Percentiles rank a stretch among this genome's conserved stretches.
Conservation (phyloP, 2,888 invertebrate genomes). For the Dinocampus coccinellae region DNA sequence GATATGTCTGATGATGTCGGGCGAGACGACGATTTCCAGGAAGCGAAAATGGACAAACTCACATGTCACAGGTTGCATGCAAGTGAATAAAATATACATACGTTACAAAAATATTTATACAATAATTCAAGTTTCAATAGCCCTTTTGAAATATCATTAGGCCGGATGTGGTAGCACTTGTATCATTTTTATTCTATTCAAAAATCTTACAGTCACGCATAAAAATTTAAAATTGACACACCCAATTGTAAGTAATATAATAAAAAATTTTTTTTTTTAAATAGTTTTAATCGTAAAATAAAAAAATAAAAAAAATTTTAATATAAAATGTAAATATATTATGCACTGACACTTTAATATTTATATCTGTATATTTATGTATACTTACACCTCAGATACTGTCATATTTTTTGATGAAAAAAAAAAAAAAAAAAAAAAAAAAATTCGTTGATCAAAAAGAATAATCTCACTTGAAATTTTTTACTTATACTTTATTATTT, state of each 20-base stretch:
- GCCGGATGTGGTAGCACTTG: background rate
- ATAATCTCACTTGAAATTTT: background rate
- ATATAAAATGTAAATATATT: no score
- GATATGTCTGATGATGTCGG: background rate
- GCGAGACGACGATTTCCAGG: conserved; percentile 1
- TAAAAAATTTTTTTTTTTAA: no score
- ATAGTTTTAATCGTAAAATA: background rate
- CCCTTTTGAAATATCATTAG: background rate
- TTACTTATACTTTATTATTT: background rate
- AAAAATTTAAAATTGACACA: background rate
- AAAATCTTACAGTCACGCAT: background rate
- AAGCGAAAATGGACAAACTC: background rate
- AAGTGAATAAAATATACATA: background rate
- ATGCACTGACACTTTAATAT: background rate
- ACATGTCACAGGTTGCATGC: background rate
- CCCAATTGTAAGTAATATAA: background rate
- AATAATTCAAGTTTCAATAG: background rate
- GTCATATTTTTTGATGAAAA: no score
- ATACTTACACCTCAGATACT: conserved; percentile 57
- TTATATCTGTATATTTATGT: background rate
- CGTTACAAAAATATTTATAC: background rate
- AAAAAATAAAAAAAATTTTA: no score
- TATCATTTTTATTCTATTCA: background rate
- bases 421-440: no score
- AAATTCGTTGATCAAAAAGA: no score